Base-by-base conservation (phyloP, 2,888 invertebrate genomes). In the Steromphala cineraria region DNA sequence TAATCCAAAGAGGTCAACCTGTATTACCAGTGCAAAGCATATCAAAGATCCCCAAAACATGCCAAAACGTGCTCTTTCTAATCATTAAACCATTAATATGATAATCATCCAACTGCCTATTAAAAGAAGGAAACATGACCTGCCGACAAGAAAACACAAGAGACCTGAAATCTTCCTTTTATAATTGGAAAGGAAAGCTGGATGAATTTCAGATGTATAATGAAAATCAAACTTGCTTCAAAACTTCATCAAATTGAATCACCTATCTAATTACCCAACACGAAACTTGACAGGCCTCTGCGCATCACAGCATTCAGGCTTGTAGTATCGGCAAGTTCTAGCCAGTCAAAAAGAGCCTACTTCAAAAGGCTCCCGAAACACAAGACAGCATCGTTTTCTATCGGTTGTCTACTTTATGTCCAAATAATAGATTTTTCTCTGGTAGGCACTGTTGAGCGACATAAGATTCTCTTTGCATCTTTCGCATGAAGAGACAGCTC, bases 191-290 rank as follows among this genome's bases (percentile, higher is more conserved):
- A 36, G 36, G 36, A 7, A 36, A 36, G 36, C 36, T 36, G 62
- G 62, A 28, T 62, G 24, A 24, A 62, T 62, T 62, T 28, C 62
- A 62, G 24, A 62, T 62, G 62, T 17, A 62, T 62, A 62, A 62
- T 62, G 62, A 62, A 62, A 62, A 62, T 62, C 62, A 62, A 62
- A 62, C 62, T 62, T 24, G 62, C 62, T 62, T 62, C 62, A 62
- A 62, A 62, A 62, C 62, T 62, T 62, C 21, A 62, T 62, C 62
- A 62, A 62, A 62, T 28, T 62, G 62, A 62, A 62, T 62, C 62
- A 7, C 62, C 62, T 62, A 28, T 62, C 62, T 62, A 62, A 62
- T 24, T 62, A 62, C 62, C 62, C 62, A 15, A 28, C 62, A 28
- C 62, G 28, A 28, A 28, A 28, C 28, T 15, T 62, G 62, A 62